Conservation (phyloP, 1,140 invertebrate genomes). For the Pogonomyrmex californicus region DNA sequence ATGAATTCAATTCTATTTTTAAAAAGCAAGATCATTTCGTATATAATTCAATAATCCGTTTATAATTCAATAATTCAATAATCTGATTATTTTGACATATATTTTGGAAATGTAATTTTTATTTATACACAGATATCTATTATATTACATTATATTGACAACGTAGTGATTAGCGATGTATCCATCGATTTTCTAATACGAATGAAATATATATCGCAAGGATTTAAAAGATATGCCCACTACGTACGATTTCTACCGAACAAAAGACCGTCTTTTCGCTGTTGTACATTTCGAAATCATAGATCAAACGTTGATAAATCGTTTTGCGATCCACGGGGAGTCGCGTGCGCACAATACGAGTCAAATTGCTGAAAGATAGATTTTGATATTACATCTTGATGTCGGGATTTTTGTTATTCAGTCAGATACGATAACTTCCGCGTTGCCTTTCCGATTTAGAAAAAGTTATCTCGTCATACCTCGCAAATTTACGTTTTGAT, state of each 20-base stretch:
- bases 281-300: constrained; percentile 21
- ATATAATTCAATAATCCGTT: constrained; percentile 20
- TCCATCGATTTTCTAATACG: constrained; percentile 38
- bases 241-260: background rate
- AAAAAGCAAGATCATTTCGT: background rate
- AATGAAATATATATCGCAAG: constrained; percentile 37
- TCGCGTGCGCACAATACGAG: constrained; percentile 29
- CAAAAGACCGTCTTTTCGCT: constrained; percentile 32
- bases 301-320: constrained; percentile 67
- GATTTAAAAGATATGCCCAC: constrained; percentile 9
- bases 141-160: background rate
- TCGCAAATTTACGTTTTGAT: background rate
- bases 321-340: constrained; percentile 40
- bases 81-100: no score
- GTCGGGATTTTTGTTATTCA: background rate
- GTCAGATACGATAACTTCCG: constrained; percentile 4
- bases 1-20: background rate
- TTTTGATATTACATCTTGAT: background rate
- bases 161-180: constrained; percentile 28
- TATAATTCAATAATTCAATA: constrained; percentile 3
- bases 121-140: background rate
- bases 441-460: constrained; percentile 1
- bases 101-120: background rate
- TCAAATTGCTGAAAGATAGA: constrained; percentile 21
- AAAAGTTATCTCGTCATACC: background rate